Base-by-base conservation (phyloP, 2,888 invertebrate species). In the Diloba caeruleocephala region DNA sequence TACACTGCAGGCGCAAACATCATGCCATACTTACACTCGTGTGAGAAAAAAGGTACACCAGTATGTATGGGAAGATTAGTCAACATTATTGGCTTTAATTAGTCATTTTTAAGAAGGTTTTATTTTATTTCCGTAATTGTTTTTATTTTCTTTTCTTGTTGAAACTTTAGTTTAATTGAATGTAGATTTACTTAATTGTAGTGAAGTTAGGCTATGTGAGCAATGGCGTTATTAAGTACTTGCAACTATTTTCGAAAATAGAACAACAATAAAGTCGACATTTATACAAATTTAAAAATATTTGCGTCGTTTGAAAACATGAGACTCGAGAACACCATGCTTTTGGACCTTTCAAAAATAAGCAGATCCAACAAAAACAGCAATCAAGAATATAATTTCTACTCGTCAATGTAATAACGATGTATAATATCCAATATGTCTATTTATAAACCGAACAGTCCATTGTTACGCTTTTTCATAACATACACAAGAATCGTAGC, bases 391-490 rank as follows among this genome's bases (percentile, higher is more conserved):
- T 45, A 33, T 58, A 43, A 38, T 66, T 42, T 66, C 42, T 52
- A 19, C 42, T 39, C 15, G 43, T 60, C 59, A 38, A 34, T 50
- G 19, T 32, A 50, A 50, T 44, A 58, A 44, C 33, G 39, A 36
- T 10, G 33, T 46, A n/a, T n/a, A 39, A 59, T 38, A 65, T 26
- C 29, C 34, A 45, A 52, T 62, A 46, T 36, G 31, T 46, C 26
- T 62, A 34, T 42, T 19, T 43, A 52, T n/a, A 41, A 44, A 25
- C 14, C 12, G 37, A 19, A 38, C 50, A 29, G n/a, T 52, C 29
- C 42, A 66, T 66, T 62, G 61, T 65, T 42, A 46, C 13, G 26
- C 31, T 62, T 61, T 62, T 66, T 66, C 60, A 66, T 62, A 60
- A 62, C 45, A 45, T 23, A 58, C 44, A 50, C 44, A 44, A 17